phyloP scores from a whole-genome alignment of 2,113 vertebrate genomes.

The Propithecus coquereli region DNA sequence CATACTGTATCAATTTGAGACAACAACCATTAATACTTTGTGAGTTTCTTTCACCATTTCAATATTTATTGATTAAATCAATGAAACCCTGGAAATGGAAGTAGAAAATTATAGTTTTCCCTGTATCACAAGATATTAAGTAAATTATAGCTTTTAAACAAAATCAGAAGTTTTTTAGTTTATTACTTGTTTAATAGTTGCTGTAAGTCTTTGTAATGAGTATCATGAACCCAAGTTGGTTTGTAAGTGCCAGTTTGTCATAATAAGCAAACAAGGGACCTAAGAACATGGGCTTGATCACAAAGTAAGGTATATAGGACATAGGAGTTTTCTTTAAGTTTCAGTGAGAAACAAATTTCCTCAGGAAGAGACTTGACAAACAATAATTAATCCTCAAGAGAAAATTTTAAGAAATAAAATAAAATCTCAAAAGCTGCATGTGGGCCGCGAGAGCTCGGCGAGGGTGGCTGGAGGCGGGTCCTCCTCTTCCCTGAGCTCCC shows the following conservation, averaged over 20 bases:
- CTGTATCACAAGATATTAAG: background rate
- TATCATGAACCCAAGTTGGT: background rate
- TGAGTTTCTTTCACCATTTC: background rate
- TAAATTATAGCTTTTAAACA: background rate
- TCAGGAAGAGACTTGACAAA: constrained; percentile 47
- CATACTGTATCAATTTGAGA: background rate
- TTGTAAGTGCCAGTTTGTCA: constrained; percentile 6
- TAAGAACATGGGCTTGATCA: background rate
- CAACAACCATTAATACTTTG: background rate
- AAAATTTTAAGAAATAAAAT: constrained; percentile 49
- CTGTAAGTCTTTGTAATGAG: background rate
- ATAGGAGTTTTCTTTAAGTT: background rate
- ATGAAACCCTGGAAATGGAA: background rate
- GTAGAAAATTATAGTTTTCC: background rate
- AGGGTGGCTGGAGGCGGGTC: background rate
- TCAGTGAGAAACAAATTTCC: constrained; percentile 27
- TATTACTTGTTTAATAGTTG: background rate
- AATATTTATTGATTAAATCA: background rate
- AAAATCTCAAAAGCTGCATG: constrained; percentile 10
- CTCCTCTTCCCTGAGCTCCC: background rate
- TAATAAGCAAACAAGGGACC: background rate
- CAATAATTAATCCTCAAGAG: constrained; percentile 32
- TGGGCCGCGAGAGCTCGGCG: constrained; percentile 31
- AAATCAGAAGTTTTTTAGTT: background rate
- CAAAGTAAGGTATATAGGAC: background rate